phyloP scores from a whole-genome alignment of 2,888 invertebrate species.

The Hofmannophila pseudospretella region DNA sequence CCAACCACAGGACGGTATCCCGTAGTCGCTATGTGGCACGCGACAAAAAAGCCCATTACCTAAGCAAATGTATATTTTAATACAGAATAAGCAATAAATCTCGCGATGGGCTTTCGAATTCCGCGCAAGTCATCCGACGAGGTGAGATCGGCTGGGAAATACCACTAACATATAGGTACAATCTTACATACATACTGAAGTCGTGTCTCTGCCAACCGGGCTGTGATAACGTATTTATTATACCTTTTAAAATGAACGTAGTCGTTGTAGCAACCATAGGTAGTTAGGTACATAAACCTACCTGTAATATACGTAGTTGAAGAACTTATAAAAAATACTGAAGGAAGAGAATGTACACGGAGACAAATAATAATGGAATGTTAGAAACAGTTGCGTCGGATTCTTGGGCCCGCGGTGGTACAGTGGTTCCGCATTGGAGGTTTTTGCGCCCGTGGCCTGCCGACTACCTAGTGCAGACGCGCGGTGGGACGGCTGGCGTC shows the following conservation, averaged over 20 bases:
- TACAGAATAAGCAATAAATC: slow-evolving; percentile 76
- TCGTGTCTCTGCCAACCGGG: slow-evolving; percentile 44
- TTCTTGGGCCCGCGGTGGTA: slow-evolving; percentile 37
- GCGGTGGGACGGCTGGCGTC: not conserved
- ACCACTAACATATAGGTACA: slow-evolving; percentile 48
- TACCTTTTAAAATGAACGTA: slow-evolving; percentile 12
- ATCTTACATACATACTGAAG: slow-evolving; percentile 40
- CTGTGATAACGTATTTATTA: slow-evolving; percentile 39
- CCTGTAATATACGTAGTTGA: too few species aligned
- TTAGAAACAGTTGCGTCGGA: slow-evolving; percentile 51
- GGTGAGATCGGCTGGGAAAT: slow-evolving; percentile 76
- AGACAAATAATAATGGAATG: slow-evolving; percentile 46
- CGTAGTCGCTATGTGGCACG: slow-evolving; percentile 58
- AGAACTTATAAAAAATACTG: slow-evolving; percentile 28
- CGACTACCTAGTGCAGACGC: slow-evolving; percentile 7
- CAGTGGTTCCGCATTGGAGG: slow-evolving; percentile 57
- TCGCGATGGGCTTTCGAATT: slow-evolving; percentile 76
- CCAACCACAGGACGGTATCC: slow-evolving; percentile 41
- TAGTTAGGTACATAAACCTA: not conserved
- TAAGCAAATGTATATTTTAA: slow-evolving; percentile 75
- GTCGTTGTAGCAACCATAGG: not conserved
- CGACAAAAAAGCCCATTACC: slow-evolving; percentile 72
- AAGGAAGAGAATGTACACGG: slow-evolving; percentile 25
- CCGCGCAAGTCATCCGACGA: slow-evolving; percentile 72
- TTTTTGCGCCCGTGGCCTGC: slow-evolving; percentile 31